Evolutionary conservation across 2,888 invertebrate species (phyloP), one percentile per base, ranked within the genome.

Genomic region (Epinotia bilunana): DNA sequence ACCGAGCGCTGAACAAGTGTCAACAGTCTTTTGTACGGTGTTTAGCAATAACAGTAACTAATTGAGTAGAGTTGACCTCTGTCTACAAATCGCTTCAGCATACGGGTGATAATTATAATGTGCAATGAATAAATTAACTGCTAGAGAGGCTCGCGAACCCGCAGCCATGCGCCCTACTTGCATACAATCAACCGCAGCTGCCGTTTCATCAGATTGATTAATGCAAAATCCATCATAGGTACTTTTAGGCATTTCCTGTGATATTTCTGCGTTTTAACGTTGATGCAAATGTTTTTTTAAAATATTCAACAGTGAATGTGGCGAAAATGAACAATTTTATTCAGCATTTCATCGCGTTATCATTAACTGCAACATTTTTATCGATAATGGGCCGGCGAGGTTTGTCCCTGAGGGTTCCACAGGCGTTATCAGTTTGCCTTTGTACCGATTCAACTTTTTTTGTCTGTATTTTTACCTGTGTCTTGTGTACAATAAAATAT

Each of bases 151-250:
- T 58, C 20, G 20, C 16, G 57, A 23, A 20, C 69, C 69, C 69
- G 69, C 69, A 60, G 58, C 69, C 16, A 46, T 16, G 43, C 58
- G 69, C 46, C 69, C 58, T 46, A 69, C 69, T 57, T 69, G 69
- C 55, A 69, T 58, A 58, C 16, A 46, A 16, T 23, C 58, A 28
- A 23, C 58, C 39, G 16, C 20, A 23, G 23, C 16, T 20, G 43
- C 16, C 39, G 43, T 55, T 55, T 33, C 53, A 53, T 13, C 64
- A 53, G 6, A 12, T n/a, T 33, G 28, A 16, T 28, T 65, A 33
- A 33, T 53, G 33, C 65, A 53, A 65, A 55, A 65, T 33, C 28
- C 23, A 23, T 33, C 9, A 20, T n/a, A n/a, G n/a, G n/a, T 53
- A n/a, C 23, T 9, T 20, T 43, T n/a, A 43, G 16, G 43, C 43